phyloP scores from a whole-genome alignment of 1,140 invertebrate genomes.

The Mycetomoellerius zeteki region DNA sequence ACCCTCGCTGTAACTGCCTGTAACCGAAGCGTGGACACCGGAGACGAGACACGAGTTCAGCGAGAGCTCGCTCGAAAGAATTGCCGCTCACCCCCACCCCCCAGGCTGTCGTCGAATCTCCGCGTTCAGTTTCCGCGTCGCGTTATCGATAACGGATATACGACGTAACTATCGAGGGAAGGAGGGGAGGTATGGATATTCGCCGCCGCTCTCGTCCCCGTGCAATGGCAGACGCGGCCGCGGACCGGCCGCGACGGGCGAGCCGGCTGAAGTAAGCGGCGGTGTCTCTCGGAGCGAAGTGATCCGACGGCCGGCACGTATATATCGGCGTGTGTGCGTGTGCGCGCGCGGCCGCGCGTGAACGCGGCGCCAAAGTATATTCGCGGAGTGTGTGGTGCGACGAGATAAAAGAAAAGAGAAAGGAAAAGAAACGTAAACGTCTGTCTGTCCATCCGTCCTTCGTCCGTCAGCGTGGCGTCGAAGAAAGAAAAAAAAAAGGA shows the following conservation, averaged over 20 bases:
- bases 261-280: neutral
- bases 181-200: neutral
- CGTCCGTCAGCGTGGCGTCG: conserved; percentile 6
- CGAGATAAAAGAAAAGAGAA: neutral
- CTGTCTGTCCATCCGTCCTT: neutral
- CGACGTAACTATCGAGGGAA: neutral
- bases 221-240: conserved; percentile 56
- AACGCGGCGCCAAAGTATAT: conserved; percentile 1
- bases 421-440: too few relatives aligned
- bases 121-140: neutral
- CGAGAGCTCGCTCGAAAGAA: too few relatives aligned
- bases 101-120: neutral
- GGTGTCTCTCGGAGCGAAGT: neutral
- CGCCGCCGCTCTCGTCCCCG: conserved; percentile 29
- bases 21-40: conserved; percentile 8
- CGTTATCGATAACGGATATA: conserved; percentile 9
- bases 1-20: neutral
- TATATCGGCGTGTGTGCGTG: neutral
- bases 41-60: neutral
- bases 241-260: conserved; percentile 43
- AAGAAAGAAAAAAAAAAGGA: neutral
- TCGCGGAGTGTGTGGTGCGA: conserved; percentile 13
- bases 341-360: neutral
- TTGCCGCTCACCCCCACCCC: neutral
- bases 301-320: neutral